Percentiles rank a stretch among this genome's conserved stretches.
These are phyloP conservation scores for Ptilodon capucinus DNA, from an alignment of 2,888 invertebrate genomes.

Conservation along the genomic window DNA sequence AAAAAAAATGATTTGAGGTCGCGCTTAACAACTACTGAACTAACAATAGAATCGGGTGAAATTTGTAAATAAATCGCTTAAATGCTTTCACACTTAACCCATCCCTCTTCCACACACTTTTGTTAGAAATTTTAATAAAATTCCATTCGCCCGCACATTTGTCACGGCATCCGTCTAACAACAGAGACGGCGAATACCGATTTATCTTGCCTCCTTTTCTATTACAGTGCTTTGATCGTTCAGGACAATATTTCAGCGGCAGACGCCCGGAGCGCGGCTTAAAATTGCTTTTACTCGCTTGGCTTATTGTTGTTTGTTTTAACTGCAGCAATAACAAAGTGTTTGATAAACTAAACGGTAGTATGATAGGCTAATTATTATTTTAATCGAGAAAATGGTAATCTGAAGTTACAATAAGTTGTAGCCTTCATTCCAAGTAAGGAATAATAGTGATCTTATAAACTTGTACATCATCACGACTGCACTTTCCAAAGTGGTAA, in stretches of 20 bases:
- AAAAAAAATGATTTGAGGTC: too few relatives aligned
- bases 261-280: slow-evolving; percentile 25
- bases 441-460: too few relatives aligned
- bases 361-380: too few relatives aligned
- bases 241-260: slow-evolving; percentile 46
- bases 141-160: slow-evolving; percentile 22
- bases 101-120: neutral
- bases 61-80: neutral
- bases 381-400: too few relatives aligned
- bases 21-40: too few relatives aligned
- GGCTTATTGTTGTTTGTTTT: slow-evolving; percentile 3
- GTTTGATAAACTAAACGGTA: too few relatives aligned
- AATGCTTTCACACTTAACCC: neutral
- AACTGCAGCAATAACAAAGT: neutral
- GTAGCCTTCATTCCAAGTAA: too few relatives aligned
- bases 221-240: slow-evolving; percentile 26
- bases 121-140: slow-evolving; percentile 35
- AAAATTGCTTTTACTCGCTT: slow-evolving; percentile 30
- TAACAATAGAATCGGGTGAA: too few relatives aligned
- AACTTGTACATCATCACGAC: too few relatives aligned
- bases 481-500: too few relatives aligned
- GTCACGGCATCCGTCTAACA: slow-evolving; percentile 26
- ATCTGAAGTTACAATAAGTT: too few relatives aligned
- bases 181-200: slow-evolving; percentile 32
- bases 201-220: slow-evolving; percentile 53